These are phyloP conservation scores for Amphiprion ocellaris DNA, from an alignment of 2,113 vertebrate species.

Conservation along the genomic window DNA sequence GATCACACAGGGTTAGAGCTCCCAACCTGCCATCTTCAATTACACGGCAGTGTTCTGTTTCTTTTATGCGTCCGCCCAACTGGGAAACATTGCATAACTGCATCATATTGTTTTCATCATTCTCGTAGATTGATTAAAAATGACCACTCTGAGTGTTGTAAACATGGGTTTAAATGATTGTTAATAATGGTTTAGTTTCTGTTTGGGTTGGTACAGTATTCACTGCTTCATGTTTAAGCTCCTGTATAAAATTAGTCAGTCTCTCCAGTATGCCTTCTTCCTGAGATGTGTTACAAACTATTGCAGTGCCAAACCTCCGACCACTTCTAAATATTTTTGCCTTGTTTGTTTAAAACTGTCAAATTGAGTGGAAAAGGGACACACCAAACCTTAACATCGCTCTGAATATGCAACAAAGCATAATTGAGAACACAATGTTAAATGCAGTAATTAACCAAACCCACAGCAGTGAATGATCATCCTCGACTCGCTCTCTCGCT, in stretches of 20 bases:
- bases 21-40: conserved; percentile 56
- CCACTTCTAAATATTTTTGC: conserved; percentile 24
- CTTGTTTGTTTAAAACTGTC: conserved; percentile 33
- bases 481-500: conserved; percentile 14
- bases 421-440: conserved; percentile 51
- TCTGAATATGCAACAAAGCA: conserved; percentile 35
- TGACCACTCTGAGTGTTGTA: background rate
- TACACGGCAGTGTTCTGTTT: conserved; percentile 17
- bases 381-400: background rate
- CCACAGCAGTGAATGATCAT: conserved; percentile 29
- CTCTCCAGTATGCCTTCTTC: conserved; percentile 4
- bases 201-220: background rate
- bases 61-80: conserved; percentile 36
- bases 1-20: conserved; percentile 32
- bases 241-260: background rate
- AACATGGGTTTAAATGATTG: conserved; percentile 42
- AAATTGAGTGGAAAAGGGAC: conserved; percentile 51
- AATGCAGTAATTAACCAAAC: conserved; percentile 61
- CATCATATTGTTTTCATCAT: conserved; percentile 42
- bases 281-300: conserved; percentile 16
- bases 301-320: background rate
- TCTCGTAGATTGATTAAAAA: conserved; percentile 25
- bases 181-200: conserved; percentile 46
- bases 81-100: conserved; percentile 25
- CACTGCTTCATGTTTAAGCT: background rate